Base-by-base conservation (phyloP, 2,888 invertebrate species). In the Alsophila aescularia region DNA sequence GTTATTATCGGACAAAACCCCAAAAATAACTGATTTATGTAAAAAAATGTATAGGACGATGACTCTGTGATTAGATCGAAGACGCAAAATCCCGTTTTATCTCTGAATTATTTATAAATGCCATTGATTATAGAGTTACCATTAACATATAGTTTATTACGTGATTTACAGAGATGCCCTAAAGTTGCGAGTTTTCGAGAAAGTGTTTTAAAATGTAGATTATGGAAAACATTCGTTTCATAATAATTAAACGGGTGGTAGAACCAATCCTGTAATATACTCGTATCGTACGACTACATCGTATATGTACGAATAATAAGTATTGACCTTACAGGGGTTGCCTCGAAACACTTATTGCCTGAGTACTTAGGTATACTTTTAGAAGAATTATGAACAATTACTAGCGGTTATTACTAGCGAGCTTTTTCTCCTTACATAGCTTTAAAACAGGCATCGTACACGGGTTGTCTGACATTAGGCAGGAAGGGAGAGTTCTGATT, bases 401-500 rank as follows among this genome's bases (percentile, higher is more conserved):
- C n/a, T n/a, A n/a, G n/a, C n/a, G n/a, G n/a, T n/a, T n/a, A n/a
- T n/a, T n/a, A n/a, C n/a, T n/a, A n/a, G n/a, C n/a, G n/a, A n/a
- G n/a, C n/a, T n/a, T n/a, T n/a, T n/a, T n/a, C n/a, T n/a, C n/a
- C n/a, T n/a, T n/a, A n/a, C 24, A 18, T 5, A n/a, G 24, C 29
- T 13, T 12, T 73, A 71, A 78, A 79, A 79, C 77, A 72, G 75
- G 68, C 70, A 72, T 72, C 70, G 72, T 73, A 72, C 70, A 72
- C 61, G 70, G 62, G 67, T 63, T 69, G 66, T 69, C 69, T 67
- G 64, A 74, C 73, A 73, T 83, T 82, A 84, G 77, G 75, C 77
- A 75, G 75, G 79, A 71, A 70, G 67, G 78, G 70, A 76, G 75
- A 81, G 83, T 81, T 81, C 87, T 89, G 87, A 89, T 90, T 88